These are phyloP conservation scores for Diabrotica virgifera DNA, from an alignment of 1,140 invertebrate species.

Conservation along the genomic window DNA sequence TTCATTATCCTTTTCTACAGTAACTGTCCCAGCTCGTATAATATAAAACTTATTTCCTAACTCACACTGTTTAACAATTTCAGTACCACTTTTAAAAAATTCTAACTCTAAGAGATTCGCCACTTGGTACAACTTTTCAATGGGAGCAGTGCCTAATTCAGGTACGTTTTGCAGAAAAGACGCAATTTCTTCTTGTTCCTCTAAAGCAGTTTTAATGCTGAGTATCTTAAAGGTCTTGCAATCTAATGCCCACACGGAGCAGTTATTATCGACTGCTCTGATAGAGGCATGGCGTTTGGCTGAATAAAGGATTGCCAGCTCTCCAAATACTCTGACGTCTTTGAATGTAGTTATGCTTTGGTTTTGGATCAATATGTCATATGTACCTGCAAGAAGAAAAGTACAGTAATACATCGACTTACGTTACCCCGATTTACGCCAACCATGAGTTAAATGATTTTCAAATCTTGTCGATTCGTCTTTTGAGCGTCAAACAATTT, in stretches of 20 bases:
- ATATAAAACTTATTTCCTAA: slow-evolving; percentile 93
- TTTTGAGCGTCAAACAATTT: too few relatives aligned
- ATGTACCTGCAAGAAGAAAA: slow-evolving; percentile 54
- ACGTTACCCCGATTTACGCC: too few relatives aligned
- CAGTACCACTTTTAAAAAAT: slow-evolving; percentile 79
- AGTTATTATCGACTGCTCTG: slow-evolving; percentile 71
- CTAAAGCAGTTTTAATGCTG: slow-evolving; percentile 78
- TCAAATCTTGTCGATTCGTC: too few relatives aligned
- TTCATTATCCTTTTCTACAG: slow-evolving; percentile 62
- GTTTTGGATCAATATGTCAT: slow-evolving; percentile 81
- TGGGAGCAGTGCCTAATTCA: slow-evolving; percentile 73
- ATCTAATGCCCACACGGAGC: slow-evolving; percentile 82
- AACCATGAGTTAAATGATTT: too few relatives aligned
- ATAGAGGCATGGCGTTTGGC: slow-evolving; percentile 85
- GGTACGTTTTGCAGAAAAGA: slow-evolving; percentile 81
- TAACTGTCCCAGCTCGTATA: slow-evolving; percentile 84
- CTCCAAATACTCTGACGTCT: slow-evolving; percentile 86
- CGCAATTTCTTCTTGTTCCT: slow-evolving; percentile 77
- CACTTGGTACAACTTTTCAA: slow-evolving; percentile 79
- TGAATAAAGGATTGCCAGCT: slow-evolving; percentile 91
- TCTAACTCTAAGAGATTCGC: slow-evolving; percentile 86
- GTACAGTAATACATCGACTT: too few relatives aligned
- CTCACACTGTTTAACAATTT: slow-evolving; percentile 81
- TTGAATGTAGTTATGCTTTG: slow-evolving; percentile 69
- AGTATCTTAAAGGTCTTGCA: slow-evolving; percentile 82